Conservation (phyloP, 2,888 invertebrate genomes). For the Leptopilina syphax region DNA sequence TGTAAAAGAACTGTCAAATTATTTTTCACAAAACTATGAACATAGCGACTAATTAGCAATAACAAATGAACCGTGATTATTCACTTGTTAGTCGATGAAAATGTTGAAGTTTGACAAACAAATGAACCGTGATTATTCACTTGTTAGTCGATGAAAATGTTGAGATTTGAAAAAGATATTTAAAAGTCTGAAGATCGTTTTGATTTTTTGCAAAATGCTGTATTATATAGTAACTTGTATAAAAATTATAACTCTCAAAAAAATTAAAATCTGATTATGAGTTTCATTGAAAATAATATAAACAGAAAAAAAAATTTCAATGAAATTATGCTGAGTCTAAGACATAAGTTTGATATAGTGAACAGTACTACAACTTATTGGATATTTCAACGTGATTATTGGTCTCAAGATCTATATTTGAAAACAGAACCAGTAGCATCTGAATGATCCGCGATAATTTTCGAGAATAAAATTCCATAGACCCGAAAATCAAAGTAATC, state of each 20-base stretch:
- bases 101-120: too few relatives aligned
- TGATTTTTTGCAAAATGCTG: background rate
- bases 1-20: too few relatives aligned
- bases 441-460: background rate
- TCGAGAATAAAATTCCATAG: constrained; percentile 10
- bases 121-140: too few relatives aligned
- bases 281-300: background rate
- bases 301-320: background rate
- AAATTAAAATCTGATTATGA: too few relatives aligned
- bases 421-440: background rate
- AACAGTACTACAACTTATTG: constrained; percentile 36
- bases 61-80: too few relatives aligned
- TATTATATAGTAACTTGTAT: constrained; percentile 1
- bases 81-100: too few relatives aligned
- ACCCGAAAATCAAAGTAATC: constrained; percentile 24
- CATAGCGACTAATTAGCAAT: too few relatives aligned
- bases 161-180: background rate
- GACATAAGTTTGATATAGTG: background rate
- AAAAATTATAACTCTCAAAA: background rate
- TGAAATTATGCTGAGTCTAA: background rate
- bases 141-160: background rate
- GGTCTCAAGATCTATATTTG: background rate
- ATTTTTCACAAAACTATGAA: too few relatives aligned
- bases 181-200: background rate
- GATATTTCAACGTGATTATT: background rate